Conservation (phyloP, 2,797 vertebrate genomes). For the Enteromius radiatus region DNA sequence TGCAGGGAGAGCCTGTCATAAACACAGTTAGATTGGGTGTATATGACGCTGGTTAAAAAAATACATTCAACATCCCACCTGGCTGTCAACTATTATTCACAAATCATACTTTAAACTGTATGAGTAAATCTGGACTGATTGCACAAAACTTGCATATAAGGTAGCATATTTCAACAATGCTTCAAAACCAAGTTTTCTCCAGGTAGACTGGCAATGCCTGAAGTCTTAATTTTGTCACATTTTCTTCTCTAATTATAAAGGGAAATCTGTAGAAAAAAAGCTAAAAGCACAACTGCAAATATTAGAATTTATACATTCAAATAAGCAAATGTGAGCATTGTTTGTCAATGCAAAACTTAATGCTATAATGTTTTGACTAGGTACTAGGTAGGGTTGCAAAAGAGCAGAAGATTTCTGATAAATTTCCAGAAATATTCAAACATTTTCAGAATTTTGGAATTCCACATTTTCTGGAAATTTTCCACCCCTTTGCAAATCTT, state of each 20-base stretch:
- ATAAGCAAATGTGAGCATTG: not conserved
- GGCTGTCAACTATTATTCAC: not conserved
- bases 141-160: not conserved
- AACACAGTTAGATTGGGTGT: slow-evolving; percentile 14
- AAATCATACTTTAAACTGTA: not conserved
- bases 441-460: not conserved
- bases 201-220: not conserved
- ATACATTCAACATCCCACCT: slow-evolving; percentile 15
- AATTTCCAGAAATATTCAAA: not conserved
- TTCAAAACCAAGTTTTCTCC: not conserved
- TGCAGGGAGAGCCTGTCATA: slow-evolving; percentile 52
- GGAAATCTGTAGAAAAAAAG: not conserved
- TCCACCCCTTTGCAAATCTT: not conserved
- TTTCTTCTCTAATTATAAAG: not conserved
- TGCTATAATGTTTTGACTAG: not conserved
- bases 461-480: not conserved
- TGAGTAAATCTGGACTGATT: not conserved
- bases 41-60: not conserved
- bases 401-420: not conserved
- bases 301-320: not conserved
- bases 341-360: not conserved
- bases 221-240: not conserved
- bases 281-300: not conserved
- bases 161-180: not conserved
- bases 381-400: not conserved